A percentile compares a stretch with the other conserved stretches of the same genome.
phyloP scores from a whole-genome alignment of 1,140 invertebrate species.

The Dendrolimus kikuchii region DNA sequence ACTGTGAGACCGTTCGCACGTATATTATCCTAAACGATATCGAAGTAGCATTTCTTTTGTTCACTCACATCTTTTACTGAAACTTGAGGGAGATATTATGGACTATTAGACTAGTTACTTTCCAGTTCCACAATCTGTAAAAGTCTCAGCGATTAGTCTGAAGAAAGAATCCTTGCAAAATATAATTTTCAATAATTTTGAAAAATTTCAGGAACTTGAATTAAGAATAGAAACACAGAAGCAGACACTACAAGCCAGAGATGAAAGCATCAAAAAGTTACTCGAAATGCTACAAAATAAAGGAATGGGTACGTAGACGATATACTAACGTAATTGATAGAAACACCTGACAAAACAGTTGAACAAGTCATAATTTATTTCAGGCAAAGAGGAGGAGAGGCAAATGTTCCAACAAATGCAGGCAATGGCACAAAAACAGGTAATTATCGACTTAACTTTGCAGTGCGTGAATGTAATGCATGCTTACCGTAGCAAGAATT shows the following conservation, averaged over 20 bases:
- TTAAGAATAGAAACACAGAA: constrained; percentile 98
- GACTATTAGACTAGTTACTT: too few species aligned
- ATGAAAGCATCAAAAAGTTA: constrained; percentile 98
- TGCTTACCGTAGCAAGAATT: constrained; percentile 27
- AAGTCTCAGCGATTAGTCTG: too few species aligned
- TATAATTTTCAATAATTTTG: constrained; percentile 2
- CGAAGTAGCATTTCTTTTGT: too few species aligned
- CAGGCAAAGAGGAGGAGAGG: constrained; percentile 95
- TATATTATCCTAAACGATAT: too few species aligned
- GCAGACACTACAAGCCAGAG: constrained; percentile 94
- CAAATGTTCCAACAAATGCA: constrained; percentile 97
- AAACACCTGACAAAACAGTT: not conserved
- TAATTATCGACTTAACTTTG: constrained; percentile 74
- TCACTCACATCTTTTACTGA: too few species aligned
- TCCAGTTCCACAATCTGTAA: too few species aligned
- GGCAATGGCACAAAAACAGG: constrained; percentile 95
- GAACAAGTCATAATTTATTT: constrained; percentile 30
- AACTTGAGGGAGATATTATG: too few species aligned
- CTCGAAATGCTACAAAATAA: constrained; percentile 98
- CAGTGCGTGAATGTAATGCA: constrained; percentile 31
- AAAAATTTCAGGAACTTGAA: constrained; percentile 85
- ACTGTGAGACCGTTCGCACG: too few species aligned
- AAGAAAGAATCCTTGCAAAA: too few species aligned
- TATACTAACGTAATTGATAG: not conserved
- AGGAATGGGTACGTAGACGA: constrained; percentile 87